These are phyloP conservation scores for Hipparchia sbordonii DNA, from an alignment of 2,888 invertebrate genomes.

Conservation along the genomic window DNA sequence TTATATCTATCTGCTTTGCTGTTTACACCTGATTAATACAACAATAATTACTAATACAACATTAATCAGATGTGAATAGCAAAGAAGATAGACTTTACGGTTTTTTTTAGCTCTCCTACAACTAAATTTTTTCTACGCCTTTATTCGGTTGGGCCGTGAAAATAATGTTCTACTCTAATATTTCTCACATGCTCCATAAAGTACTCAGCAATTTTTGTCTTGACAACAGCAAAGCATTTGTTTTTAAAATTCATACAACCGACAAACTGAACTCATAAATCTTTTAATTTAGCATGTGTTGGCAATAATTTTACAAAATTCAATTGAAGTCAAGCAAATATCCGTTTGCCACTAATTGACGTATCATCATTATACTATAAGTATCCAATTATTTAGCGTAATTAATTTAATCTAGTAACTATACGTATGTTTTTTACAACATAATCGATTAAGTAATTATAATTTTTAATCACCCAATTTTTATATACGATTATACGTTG, in stretches of 20 bases:
- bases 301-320: not conserved
- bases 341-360: slow-evolving; percentile 1
- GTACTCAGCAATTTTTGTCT: no score
- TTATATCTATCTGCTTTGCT: no score
- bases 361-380: slow-evolving; percentile 1
- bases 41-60: no score
- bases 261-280: not conserved
- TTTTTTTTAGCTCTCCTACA: no score
- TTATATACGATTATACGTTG: not conserved
- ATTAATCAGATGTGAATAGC: no score
- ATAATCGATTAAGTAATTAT: not conserved
- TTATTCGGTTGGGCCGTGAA: no score
- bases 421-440: not conserved
- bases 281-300: not conserved
- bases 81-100: no score
- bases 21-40: no score
- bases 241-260: not conserved
- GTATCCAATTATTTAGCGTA: slow-evolving; percentile 1
- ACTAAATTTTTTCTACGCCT: no score
- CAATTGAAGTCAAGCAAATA: not conserved
- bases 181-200: no score
- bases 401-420: not conserved
- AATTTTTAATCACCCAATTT: not conserved
- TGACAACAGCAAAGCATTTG: no score
- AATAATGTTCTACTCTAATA: no score